Base-by-base conservation (phyloP, 2,797 vertebrate genomes). In the Etheostoma nigrum region DNA sequence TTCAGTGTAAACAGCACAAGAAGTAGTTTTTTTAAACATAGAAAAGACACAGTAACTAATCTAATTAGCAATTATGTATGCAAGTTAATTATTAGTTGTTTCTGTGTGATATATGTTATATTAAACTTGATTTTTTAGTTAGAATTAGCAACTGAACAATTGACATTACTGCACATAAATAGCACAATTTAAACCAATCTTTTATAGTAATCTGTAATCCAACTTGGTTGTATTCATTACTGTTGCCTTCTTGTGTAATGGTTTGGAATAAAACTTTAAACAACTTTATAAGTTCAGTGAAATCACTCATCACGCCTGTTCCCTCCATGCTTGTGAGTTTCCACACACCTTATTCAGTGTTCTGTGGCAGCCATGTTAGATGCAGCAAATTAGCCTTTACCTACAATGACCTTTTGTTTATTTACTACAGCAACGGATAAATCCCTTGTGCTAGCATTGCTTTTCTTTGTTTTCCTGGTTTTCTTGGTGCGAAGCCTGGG, bases 261-360 rank as follows among this genome's bases (percentile, higher is more conserved):
- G 63, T 70, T 78, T 12, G 74, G 67, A 86, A 83, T 85, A 78
- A 82, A 78, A 82, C 68, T 76, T 30, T 76, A 88, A 86, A 80
- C 68, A 68, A 65, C 74, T 82, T 33, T 18, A 52, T 75, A 80
- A 74, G 61, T 85, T 79, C 51, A 83, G 44, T 61, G 49, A 74
- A 80, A 84, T 12, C 36, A 11, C 10, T 40, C 36, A 83, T 76
- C 65, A 67, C n/a, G n/a, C 74, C 23, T 33, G 49, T 84, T 65
- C 55, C 44, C 45, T 54, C 54, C 72, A 59, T 48, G 69, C 53
- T 60, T 25, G 57, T 67, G 63, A 49, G 58, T 80, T 85, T 82
- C 80, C 80, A 86, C 52, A 40, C 62, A 76, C 81, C 16, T 13
- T 3, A 48, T 70, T 55, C 54, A 33, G 61, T 4, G 4, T n/a